A percentile compares a stretch with the other conserved stretches of the same genome.
These are phyloP conservation scores for Biston stratarius DNA, from an alignment of 2,888 invertebrate genomes.

Conservation along the genomic window DNA sequence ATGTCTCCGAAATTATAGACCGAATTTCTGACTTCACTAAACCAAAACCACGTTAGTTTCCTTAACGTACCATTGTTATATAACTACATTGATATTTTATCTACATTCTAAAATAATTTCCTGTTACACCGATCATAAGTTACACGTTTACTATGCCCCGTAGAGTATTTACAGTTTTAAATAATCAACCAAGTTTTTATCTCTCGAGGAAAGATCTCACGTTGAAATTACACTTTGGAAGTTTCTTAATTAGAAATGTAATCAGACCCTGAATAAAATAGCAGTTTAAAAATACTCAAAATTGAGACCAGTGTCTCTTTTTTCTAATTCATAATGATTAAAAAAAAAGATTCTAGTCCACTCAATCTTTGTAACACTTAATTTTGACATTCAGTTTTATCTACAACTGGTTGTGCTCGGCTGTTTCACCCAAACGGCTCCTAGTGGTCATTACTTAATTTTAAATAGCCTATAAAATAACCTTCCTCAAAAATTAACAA, in stretches of 20 bases:
- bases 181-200: slow-evolving; percentile 48
- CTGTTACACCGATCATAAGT: background rate
- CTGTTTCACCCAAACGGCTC: too few relatives aligned
- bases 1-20: too few relatives aligned
- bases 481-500: too few relatives aligned
- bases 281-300: slow-evolving; percentile 25
- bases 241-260: slow-evolving; percentile 44
- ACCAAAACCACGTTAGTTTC: too few relatives aligned
- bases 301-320: slow-evolving; percentile 14
- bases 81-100: too few relatives aligned
- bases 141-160: slow-evolving; percentile 8
- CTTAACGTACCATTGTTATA: background rate
- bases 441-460: too few relatives aligned
- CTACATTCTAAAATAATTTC: too few relatives aligned
- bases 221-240: slow-evolving; percentile 46
- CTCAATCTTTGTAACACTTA: too few relatives aligned
- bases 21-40: too few relatives aligned
- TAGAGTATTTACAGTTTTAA: slow-evolving; percentile 63
- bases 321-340: slow-evolving; percentile 3
- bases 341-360: background rate
- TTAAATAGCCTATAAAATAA: too few relatives aligned
- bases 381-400: too few relatives aligned
- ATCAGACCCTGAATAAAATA: slow-evolving; percentile 36
- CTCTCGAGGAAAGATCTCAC: slow-evolving; percentile 44
- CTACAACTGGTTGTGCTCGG: too few relatives aligned